These are phyloP conservation scores for Aleadryas rufinucha DNA, from an alignment of 2,113 vertebrate species.

Conservation along the genomic window DNA sequence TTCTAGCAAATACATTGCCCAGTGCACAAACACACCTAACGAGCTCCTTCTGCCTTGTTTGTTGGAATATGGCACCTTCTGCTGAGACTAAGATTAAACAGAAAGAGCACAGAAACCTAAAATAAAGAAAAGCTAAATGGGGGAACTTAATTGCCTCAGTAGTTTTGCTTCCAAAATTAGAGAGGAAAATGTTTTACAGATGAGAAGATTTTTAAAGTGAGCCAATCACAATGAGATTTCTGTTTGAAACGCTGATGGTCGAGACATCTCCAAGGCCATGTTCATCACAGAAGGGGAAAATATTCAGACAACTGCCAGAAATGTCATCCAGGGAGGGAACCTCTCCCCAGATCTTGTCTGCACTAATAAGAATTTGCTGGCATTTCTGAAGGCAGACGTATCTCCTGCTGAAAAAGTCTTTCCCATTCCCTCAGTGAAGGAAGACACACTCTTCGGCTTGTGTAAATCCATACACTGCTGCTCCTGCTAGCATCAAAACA, in stretches of 20 bases:
- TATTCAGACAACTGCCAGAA: slow-evolving; percentile 32
- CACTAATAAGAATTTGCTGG: slow-evolving; percentile 37
- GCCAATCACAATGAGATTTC: not conserved
- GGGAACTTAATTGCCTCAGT: slow-evolving; percentile 2
- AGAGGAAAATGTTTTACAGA: not conserved
- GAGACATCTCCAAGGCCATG: not conserved
- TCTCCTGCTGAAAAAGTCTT: not conserved
- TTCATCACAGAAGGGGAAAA: not conserved
- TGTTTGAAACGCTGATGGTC: not conserved
- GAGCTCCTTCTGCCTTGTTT: not conserved
- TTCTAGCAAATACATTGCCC: not conserved
- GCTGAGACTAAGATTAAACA: not conserved
- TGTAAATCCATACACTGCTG: not conserved
- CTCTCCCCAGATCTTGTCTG: not conserved
- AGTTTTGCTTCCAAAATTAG: slow-evolving; percentile 16
- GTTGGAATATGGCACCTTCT: not conserved
- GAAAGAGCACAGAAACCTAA: not conserved
- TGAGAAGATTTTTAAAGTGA: not conserved
- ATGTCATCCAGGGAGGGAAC: slow-evolving; percentile 4
- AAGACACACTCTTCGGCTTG: not conserved
- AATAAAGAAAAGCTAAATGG: not conserved
- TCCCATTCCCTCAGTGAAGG: not conserved
- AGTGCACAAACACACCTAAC: not conserved
- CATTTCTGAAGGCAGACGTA: not conserved
- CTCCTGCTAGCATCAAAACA: not conserved